phyloP scores from a whole-genome alignment of 2,113 vertebrate species.

The Barnardius zonarius region DNA sequence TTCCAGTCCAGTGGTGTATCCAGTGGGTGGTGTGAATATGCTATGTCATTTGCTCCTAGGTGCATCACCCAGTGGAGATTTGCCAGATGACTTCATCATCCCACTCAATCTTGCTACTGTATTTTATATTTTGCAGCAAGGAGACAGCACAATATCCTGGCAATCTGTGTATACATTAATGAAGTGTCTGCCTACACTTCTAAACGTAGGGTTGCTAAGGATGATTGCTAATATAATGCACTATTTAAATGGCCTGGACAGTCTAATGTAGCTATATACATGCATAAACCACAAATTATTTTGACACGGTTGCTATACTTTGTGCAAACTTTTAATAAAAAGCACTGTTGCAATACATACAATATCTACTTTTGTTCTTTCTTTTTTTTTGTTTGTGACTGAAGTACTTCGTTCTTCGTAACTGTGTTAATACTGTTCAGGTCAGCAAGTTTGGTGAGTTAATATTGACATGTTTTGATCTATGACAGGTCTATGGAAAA shows the following conservation, averaged over 20 bases:
- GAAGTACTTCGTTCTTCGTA: neutral
- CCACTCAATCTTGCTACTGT: neutral
- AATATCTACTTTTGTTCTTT: neutral
- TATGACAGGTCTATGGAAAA: neutral
- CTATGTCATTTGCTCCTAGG: constrained; percentile 37
- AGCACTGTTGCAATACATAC: constrained; percentile 5
- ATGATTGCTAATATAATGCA: constrained; percentile 22
- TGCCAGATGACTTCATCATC: constrained; percentile 50
- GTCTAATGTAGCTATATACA: constrained; percentile 24
- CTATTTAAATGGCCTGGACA: neutral
- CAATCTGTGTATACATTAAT: neutral
- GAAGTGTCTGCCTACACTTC: constrained; percentile 20
- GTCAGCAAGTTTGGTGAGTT: neutral
- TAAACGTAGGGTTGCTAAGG: neutral
- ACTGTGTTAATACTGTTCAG: neutral
- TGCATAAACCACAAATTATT: constrained; percentile 44
- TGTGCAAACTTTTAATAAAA: constrained; percentile 43
- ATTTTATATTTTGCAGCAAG: neutral
- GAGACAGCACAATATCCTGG: constrained; percentile 38
- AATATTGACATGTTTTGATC: neutral
- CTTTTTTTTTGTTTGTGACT: neutral
- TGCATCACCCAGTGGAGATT: constrained; percentile 29
- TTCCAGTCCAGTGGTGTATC: constrained; percentile 25
- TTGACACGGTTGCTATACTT: constrained; percentile 24
- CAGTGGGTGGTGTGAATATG: constrained; percentile 50